phyloP scores from a whole-genome alignment of 2,888 invertebrate species.

The Drepana falcataria region DNA sequence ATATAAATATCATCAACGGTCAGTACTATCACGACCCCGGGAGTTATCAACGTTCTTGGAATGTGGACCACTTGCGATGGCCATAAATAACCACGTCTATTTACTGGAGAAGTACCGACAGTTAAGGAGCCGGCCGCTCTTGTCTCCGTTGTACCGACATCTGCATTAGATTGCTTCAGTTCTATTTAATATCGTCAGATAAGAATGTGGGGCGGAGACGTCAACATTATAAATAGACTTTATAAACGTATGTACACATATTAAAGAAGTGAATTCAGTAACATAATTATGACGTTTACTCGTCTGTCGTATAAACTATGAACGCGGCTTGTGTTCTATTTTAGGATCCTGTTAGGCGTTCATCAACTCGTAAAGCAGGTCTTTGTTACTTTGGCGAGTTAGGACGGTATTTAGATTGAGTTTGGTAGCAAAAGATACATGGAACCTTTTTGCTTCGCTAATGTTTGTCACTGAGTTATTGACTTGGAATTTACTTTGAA shows the following conservation, averaged over 20 bases:
- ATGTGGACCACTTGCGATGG: slow-evolving; percentile 10
- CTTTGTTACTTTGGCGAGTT: slow-evolving; percentile 23
- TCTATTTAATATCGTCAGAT: slow-evolving; percentile 53
- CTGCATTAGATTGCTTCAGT: slow-evolving; percentile 50
- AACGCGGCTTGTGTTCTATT: slow-evolving; percentile 40
- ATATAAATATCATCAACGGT: background rate
- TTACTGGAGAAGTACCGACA: slow-evolving; percentile 14
- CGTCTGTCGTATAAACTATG: slow-evolving; percentile 43
- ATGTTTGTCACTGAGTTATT: too few species aligned
- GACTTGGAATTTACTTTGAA: too few species aligned
- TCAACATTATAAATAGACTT: slow-evolving; percentile 75
- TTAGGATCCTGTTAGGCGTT: slow-evolving; percentile 29
- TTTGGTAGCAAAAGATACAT: background rate
- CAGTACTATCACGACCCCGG: background rate
- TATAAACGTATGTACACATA: slow-evolving; percentile 54
- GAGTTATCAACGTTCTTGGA: slow-evolving; percentile 1
- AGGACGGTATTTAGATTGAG: slow-evolving; percentile 13
- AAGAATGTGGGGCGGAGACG: slow-evolving; percentile 69
- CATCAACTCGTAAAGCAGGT: slow-evolving; percentile 26
- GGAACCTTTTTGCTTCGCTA: too few species aligned
- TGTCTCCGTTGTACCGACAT: slow-evolving; percentile 25
- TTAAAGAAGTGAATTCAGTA: slow-evolving; percentile 49
- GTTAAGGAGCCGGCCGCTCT: slow-evolving; percentile 15
- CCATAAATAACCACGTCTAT: slow-evolving; percentile 9
- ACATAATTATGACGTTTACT: slow-evolving; percentile 37